Conservation (phyloP, 2,888 invertebrate genomes). For the Drosophila neoperkinsi region DNA sequence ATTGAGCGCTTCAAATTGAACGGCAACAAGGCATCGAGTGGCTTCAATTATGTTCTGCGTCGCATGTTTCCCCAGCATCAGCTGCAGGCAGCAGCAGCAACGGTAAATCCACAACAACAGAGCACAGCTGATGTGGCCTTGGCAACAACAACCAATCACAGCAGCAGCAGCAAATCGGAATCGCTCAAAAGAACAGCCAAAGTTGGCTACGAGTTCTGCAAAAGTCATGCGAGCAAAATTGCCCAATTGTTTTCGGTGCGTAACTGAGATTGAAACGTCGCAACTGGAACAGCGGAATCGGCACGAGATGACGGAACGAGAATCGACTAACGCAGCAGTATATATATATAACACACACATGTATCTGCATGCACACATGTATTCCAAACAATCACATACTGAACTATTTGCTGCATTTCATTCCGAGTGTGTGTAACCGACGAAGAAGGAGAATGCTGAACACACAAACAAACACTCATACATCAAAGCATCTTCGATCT, state of each 20-base stretch:
- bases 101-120: slow-evolving; percentile 5
- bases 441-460: slow-evolving; percentile 17
- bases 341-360: slow-evolving; percentile 10
- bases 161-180: slow-evolving; percentile 62
- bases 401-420: slow-evolving; percentile 67
- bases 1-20: slow-evolving; percentile 95
- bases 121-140: slow-evolving; percentile 1
- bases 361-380: slow-evolving; percentile 32
- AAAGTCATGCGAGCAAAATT: slow-evolving; percentile 85
- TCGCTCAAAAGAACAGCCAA: slow-evolving; percentile 92
- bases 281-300: slow-evolving; percentile 3
- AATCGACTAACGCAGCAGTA: slow-evolving; percentile 19
- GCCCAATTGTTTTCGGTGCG: slow-evolving; percentile 84
- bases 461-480: slow-evolving; percentile 11
- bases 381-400: slow-evolving; percentile 53
- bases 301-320: not conserved
- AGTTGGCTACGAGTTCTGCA: slow-evolving; percentile 93
- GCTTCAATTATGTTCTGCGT: slow-evolving; percentile 93
- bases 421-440: slow-evolving; percentile 57
- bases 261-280: slow-evolving; percentile 71
- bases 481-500: slow-evolving; percentile 27
- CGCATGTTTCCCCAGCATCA: slow-evolving; percentile 88
- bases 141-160: slow-evolving; percentile 38
- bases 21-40: slow-evolving; percentile 91
- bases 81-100: slow-evolving; percentile 28